Base-by-base conservation (phyloP, 2,113 vertebrate genomes). In the Spilogale gracilis region DNA sequence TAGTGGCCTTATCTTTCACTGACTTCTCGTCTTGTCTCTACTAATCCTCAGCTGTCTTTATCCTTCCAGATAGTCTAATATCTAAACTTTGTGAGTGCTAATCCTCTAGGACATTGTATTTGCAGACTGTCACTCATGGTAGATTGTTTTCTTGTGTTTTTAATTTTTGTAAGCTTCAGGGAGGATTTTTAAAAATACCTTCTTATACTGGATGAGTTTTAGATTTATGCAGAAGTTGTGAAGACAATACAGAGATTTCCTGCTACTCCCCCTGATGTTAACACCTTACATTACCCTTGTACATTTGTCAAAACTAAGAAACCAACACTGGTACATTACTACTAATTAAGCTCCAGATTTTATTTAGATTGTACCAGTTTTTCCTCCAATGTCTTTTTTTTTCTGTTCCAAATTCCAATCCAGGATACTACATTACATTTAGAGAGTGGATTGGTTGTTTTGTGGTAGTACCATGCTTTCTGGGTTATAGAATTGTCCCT, bases 401-500 rank as follows among this genome's bases (percentile, higher is more conserved):
- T 80, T 58, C 23, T 69, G 20, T 80, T 69, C 73, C 38, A 80
- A 61, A 27, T 69, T 69, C 20, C 38, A 87, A 86, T 78, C n/a
- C 52, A 50, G 50, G 18, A 65, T 78, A 60, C 30, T 23, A 76
- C 23, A 32, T 56, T 69, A 56, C 74, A 48, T 69, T 63, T 67
- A 87, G 60, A 87, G 52, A 48, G n/a, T 6, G 3, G n/a, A 58
- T 67, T 69, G 81, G 16, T 52, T 85, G 85, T 85, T 76, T 56
- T 76, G 32, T 18, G 56, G 17, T 85, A 93, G n/a, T 86, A 54
- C 32, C 69, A 65, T 73, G 48, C 45, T 56, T 38, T 67, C 60
- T 87, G 38, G 92, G 20, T 87, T 94, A 80, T 88, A 56, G 27
- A 78, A 58, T 94, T 56, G 9, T 87, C 50, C 73, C 60, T 58